Base-by-base conservation (phyloP, 1,140 invertebrate genomes). In the Drosophila ananassae region DNA sequence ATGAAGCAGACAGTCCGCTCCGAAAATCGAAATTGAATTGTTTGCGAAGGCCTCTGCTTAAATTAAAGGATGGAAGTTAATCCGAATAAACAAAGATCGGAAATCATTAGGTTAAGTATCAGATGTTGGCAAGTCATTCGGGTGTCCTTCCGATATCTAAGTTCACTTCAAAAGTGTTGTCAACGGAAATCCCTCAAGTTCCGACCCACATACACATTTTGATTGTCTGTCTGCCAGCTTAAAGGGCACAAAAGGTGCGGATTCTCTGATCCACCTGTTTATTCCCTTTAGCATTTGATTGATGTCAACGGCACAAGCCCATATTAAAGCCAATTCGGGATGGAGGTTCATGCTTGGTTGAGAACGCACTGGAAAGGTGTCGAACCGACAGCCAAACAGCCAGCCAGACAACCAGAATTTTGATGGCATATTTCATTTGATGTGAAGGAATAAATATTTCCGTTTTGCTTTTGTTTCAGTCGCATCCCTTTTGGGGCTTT, bases 381-480 rank as follows among this genome's bases (percentile, higher is more conserved):
- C 79, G 79, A 44, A 51, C 22, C 62, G 71, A 68, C 83, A 87
- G 59, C 51, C 83, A 87, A 76, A 89, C 83, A 76, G 6, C 25
- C 25, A 25, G 4, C 25, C 25, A 28, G 25, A 28, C 25, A 28
- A 28, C 25, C 25, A 28, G 25, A 5, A 83, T 89, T 87, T 77
- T 83, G 83, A 83, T 79, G 63, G 75, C 79, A 77, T 89, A 89
- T 87, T 87, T 87, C 79, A 87, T 82, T 87, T 68, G 78, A 77
- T 64, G 83, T 69, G 83, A 78, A 74, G 54, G 82, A 87, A 87
- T 87, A 87, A 87, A 87, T 87, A 78, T 87, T 82, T 74, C 67
- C 57, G 54, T 64, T 76, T 60, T 47, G 48, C 34, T 57, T 53
- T 58, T 59, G 53, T 22, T 64, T 67, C 51, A 71, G 66, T 69